Evolutionary conservation across 2,113 vertebrate genomes (phyloP).

Genomic region (Micromys minutus): DNA sequence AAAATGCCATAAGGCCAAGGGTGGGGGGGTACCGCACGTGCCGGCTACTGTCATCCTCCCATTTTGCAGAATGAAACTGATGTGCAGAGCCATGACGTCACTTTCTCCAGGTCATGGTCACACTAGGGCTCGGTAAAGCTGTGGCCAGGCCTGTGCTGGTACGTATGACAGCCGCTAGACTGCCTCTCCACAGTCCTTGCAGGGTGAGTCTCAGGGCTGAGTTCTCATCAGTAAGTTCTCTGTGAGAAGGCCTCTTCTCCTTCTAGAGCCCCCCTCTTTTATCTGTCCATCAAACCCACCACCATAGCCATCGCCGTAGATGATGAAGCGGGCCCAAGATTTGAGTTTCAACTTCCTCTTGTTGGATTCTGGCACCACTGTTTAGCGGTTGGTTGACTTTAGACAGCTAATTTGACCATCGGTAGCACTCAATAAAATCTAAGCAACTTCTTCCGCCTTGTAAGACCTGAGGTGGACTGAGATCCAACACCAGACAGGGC

Average conservation of each 20-base stretch:
- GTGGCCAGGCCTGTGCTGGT: not conserved
- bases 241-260: not conserved
- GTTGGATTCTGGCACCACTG: not conserved
- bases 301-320: not conserved
- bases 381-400: not conserved
- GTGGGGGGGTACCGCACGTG: not conserved
- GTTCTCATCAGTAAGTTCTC: not conserved
- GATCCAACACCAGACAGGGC: not conserved
- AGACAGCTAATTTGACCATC: not conserved
- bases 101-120: not conserved
- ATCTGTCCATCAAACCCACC: not conserved
- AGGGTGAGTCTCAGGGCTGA: not conserved
- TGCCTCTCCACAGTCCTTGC: not conserved
- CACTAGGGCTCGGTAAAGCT: not conserved
- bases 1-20: not conserved
- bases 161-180: not conserved
- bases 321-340: not conserved
- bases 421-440: not conserved
- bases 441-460: not conserved
- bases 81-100: not conserved
- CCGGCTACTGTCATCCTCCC: not conserved
- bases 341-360: not conserved
- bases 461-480: not conserved
- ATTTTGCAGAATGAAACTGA: conserved; percentile 46
- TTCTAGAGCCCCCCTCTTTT: too few species aligned